These are phyloP conservation scores for Pterophyllum scalare DNA, from an alignment of 2,113 vertebrate genomes.

Conservation along the genomic window DNA sequence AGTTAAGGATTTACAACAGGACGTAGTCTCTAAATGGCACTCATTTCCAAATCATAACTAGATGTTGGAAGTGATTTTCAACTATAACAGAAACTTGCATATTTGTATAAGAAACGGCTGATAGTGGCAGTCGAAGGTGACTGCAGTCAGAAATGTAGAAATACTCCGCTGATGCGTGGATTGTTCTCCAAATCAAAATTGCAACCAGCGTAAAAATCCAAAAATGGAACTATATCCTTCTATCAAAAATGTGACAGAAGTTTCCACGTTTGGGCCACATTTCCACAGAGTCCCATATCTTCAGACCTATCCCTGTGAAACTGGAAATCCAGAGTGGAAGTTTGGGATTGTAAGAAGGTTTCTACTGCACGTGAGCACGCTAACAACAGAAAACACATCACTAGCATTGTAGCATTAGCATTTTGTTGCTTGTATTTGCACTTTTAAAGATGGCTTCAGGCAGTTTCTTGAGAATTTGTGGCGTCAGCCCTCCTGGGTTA, in stretches of 20 bases:
- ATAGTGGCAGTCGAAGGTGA: neutral
- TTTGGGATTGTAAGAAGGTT: too few relatives aligned
- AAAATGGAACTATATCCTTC: neutral
- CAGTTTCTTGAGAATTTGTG: neutral
- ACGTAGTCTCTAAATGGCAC: rapidly evolving
- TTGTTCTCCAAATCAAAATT: neutral
- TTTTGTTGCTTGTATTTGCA: neutral
- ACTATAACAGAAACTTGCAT: neutral
- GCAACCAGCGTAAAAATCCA: neutral
- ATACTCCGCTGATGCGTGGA: neutral
- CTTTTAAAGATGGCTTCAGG: neutral
- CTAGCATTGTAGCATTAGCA: neutral
- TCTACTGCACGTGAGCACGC: too few relatives aligned
- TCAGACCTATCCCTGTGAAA: neutral
- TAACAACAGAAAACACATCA: neutral
- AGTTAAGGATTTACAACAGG: neutral
- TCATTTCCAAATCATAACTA: neutral
- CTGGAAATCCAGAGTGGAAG: neutral
- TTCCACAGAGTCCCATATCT: too few relatives aligned
- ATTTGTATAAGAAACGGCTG: neutral
- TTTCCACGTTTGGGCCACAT: neutral
- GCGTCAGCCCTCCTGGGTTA: neutral
- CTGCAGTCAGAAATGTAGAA: neutral
- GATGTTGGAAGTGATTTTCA: neutral
- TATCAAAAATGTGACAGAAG: neutral